A percentile compares a stretch with the other conserved stretches of the same genome.
Conservation (phyloP, 2,797 vertebrate genomes). For the Bovichtus variegatus region DNA sequence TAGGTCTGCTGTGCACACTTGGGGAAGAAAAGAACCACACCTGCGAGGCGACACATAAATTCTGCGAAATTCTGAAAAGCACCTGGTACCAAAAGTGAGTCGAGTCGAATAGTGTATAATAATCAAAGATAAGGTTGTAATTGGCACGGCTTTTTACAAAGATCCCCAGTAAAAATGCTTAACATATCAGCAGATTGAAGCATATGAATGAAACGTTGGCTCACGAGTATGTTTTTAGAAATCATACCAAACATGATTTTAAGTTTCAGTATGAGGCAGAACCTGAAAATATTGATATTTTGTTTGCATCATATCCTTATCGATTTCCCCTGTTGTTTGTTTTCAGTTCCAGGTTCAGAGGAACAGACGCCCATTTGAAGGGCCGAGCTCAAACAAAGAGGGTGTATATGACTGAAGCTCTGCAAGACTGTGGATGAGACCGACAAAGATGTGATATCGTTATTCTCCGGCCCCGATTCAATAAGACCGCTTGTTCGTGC, state of each 20-base stretch:
- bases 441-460: neutral
- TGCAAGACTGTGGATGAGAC: neutral
- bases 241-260: neutral
- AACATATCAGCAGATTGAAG: neutral
- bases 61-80: no score
- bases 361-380: conserved; percentile 64
- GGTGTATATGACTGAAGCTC: conserved; percentile 66
- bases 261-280: neutral
- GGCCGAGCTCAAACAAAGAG: conserved; percentile 59
- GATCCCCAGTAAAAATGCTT: neutral
- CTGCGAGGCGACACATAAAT: no score
- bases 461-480: neutral
- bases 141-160: neutral
- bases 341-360: conserved; percentile 87
- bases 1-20: no score
- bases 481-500: neutral
- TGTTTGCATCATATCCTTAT: neutral
- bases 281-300: neutral
- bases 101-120: no score
- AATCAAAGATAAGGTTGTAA: neutral
- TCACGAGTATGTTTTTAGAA: neutral
- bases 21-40: no score
- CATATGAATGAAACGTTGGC: neutral
- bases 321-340: neutral
- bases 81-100: no score